Evolutionary conservation across 2,888 invertebrate species (phyloP).

Genomic region (Aromia moschata): DNA sequence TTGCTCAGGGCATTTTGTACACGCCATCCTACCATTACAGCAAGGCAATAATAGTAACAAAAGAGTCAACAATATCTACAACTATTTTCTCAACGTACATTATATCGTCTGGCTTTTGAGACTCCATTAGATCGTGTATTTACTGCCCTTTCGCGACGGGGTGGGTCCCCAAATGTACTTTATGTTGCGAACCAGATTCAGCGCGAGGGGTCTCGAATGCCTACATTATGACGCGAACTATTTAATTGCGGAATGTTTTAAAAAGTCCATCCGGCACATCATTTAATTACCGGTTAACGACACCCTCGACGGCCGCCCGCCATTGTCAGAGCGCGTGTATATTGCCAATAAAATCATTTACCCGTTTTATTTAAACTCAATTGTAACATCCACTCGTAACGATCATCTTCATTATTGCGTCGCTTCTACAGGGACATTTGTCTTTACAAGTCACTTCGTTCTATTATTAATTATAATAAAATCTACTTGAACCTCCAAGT

Average conservation of each 20-base stretch:
- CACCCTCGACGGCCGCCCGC: conserved; percentile 56
- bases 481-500: neutral
- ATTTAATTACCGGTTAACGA: conserved; percentile 62
- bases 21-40: conserved; percentile 15
- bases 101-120: conserved; percentile 47
- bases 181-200: conserved; percentile 43
- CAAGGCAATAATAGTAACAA: conserved; percentile 27
- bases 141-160: conserved; percentile 46
- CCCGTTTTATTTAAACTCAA: conserved; percentile 53
- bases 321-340: conserved; percentile 55
- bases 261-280: conserved; percentile 58
- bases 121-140: conserved; percentile 54
- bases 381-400: conserved; percentile 45
- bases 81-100: conserved; percentile 37
- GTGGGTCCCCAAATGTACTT: conserved; percentile 48
- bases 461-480: conserved; percentile 28
- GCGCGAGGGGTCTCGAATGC: conserved; percentile 35
- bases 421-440: conserved; percentile 27
- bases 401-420: conserved; percentile 51
- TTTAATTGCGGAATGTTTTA: conserved; percentile 54
- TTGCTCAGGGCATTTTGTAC: conserved; percentile 25
- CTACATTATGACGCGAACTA: conserved; percentile 40
- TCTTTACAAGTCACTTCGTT: conserved; percentile 29
- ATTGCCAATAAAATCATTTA: conserved; percentile 61
- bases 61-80: conserved; percentile 30